Evolutionary conservation across 2,113 vertebrate species (phyloP).

Genomic region (Pseudonaja textilis): DNA sequence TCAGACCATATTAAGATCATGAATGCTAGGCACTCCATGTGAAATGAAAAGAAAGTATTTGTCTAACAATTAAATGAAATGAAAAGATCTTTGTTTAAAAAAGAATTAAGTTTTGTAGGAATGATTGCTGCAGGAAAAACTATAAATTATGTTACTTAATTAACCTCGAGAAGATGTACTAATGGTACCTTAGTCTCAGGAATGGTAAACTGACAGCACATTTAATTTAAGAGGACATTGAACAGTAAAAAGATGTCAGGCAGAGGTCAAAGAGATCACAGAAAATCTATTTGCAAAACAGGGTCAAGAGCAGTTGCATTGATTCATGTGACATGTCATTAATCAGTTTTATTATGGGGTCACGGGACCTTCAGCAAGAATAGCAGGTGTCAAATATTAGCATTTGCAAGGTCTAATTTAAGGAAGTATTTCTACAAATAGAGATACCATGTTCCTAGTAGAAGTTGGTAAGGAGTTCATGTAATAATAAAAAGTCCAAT

Average conservation of each 20-base stretch:
- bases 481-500: neutral
- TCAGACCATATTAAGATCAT: neutral
- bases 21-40: neutral
- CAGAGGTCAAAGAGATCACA: slow-evolving; percentile 13
- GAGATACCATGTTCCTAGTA: neutral
- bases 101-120: neutral
- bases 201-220: neutral
- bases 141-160: neutral
- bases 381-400: slow-evolving; percentile 26
- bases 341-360: slow-evolving; percentile 32
- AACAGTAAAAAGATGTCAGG: slow-evolving; percentile 1
- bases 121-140: neutral
- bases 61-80: neutral
- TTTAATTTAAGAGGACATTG: slow-evolving; percentile 14
- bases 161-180: neutral
- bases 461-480: neutral
- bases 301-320: slow-evolving; percentile 15
- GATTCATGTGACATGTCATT: slow-evolving; percentile 18
- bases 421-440: slow-evolving; percentile 19
- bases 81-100: neutral
- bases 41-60: neutral
- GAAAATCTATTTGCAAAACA: slow-evolving; percentile 6
- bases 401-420: slow-evolving; percentile 5
- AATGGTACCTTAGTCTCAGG: neutral
- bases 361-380: slow-evolving; percentile 8